Evolutionary conservation across 2,113 vertebrate species (phyloP), one percentile per base, ranked within the genome.

Genomic region (Melanerpes formicivorus): DNA sequence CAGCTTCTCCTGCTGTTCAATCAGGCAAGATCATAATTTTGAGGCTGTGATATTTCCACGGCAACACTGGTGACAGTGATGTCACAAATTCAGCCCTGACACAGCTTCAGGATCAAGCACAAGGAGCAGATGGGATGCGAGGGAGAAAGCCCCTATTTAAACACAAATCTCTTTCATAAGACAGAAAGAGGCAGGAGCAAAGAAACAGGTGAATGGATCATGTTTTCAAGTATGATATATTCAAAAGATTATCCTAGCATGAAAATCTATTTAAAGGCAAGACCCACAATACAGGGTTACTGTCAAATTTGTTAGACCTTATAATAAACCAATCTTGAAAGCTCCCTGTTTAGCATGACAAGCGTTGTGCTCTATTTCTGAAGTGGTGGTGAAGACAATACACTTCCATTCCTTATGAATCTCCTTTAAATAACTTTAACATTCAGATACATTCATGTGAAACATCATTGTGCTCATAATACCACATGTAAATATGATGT

Each of bases 231-330:
- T 94, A 95, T 89, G 90, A 95, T 90, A 96, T 90, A 97, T 93
- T 96, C 95, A 95, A 95, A 97, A 95, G 95, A 95, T 94, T 93
- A 97, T 93, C 93, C 93, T 95, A 95, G 95, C 95, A 95, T 97
- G 95, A 96, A 97, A 97, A 94, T 93, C 93, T 90, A 91, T 95
- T 96, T 95, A 95, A 95, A 96, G 86, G 93, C 90, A 93, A 95
- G 90, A 95, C 79, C 88, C 95, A 93, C 93, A 93, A 94, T 94
- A 79, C 94, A 82, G 87, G 89, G 78, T 93, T 96, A 96, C 89
- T 94, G 84, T 94, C 90, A 95, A 96, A 96, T 95, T 93, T 93
- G 80, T 93, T 93, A 87, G 85, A 80, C 93, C 79, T 91, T 91
- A 93, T 74, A 94, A 95, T 91, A 93, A 95, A 83, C 91, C 84